Conservation (phyloP, 2,797 vertebrate species). For the Melanotaenia trifasciata region DNA sequence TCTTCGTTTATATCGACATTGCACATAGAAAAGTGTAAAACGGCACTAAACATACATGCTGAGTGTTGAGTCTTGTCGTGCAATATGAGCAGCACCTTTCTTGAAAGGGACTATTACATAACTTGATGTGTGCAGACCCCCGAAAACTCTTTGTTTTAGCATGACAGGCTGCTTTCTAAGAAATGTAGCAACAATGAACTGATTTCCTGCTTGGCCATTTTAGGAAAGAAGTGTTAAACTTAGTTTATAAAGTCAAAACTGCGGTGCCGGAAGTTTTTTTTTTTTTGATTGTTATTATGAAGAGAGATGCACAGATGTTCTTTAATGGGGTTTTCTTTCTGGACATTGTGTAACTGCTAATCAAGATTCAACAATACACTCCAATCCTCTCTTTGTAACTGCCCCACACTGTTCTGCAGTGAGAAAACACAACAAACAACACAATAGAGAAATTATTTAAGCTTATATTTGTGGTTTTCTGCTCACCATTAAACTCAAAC, state of each 20-base stretch:
- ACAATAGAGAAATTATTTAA: neutral
- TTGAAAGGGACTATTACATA: constrained; percentile 26
- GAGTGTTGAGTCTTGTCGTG: constrained; percentile 41
- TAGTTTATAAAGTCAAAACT: constrained; percentile 9
- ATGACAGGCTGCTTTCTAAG: constrained; percentile 13
- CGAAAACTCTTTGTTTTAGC: constrained; percentile 4
- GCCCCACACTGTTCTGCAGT: neutral
- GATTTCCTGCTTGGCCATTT: neutral
- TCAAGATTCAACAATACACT: constrained; percentile 11
- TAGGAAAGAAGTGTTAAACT: neutral
- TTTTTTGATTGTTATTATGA: constrained; percentile 49
- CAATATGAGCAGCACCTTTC: constrained; percentile 59
- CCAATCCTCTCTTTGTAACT: neutral
- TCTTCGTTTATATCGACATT: constrained; percentile 78
- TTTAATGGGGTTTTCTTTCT: constrained; percentile 6
- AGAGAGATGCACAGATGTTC: neutral
- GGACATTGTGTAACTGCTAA: constrained; percentile 1
- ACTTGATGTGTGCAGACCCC: constrained; percentile 12
- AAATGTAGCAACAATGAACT: constrained; percentile 29
- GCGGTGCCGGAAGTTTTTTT: neutral
- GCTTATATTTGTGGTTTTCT: neutral
- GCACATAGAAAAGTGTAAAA: constrained; percentile 79
- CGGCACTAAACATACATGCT: constrained; percentile 64
- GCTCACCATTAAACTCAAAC: constrained; percentile 14
- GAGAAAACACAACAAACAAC: neutral